phyloP scores from a whole-genome alignment of 2,113 vertebrate species.

The Charina bottae region DNA sequence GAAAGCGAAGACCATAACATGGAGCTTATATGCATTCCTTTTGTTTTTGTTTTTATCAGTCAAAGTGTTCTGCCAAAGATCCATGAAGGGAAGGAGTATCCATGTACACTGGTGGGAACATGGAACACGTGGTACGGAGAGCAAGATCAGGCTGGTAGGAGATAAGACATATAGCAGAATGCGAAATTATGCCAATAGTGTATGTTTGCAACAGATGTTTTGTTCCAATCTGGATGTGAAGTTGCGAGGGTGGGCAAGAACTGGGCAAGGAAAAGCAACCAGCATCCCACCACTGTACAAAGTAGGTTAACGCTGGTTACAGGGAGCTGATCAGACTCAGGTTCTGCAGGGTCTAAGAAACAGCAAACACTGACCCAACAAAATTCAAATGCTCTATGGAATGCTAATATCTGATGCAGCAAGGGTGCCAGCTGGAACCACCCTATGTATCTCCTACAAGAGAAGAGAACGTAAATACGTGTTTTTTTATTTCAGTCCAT shows the following conservation, averaged over 20 bases:
- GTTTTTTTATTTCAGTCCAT: constrained; percentile 86
- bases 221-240: neutral
- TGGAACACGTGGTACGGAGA: constrained; percentile 99
- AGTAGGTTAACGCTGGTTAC: neutral
- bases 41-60: constrained; percentile 78
- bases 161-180: constrained; percentile 65
- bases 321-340: neutral
- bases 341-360: neutral
- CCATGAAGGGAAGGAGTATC: constrained; percentile 88
- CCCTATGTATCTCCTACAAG: neutral
- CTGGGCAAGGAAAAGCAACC: neutral
- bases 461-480: constrained; percentile 35
- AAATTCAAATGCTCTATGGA: neutral
- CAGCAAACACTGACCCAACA: neutral
- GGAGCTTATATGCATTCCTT: constrained; percentile 36
- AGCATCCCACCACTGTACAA: neutral
- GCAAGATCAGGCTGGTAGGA: constrained; percentile 97
- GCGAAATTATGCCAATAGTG: constrained; percentile 57
- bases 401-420: neutral
- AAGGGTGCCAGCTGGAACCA: neutral
- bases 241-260: neutral
- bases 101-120: constrained; percentile 95
- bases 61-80: constrained; percentile 90
- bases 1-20: neutral
- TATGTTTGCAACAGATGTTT: constrained; percentile 63